Evolutionary conservation across 2,113 vertebrate genomes (phyloP).

Genomic region (Lagenorhynchus albirostris): DNA sequence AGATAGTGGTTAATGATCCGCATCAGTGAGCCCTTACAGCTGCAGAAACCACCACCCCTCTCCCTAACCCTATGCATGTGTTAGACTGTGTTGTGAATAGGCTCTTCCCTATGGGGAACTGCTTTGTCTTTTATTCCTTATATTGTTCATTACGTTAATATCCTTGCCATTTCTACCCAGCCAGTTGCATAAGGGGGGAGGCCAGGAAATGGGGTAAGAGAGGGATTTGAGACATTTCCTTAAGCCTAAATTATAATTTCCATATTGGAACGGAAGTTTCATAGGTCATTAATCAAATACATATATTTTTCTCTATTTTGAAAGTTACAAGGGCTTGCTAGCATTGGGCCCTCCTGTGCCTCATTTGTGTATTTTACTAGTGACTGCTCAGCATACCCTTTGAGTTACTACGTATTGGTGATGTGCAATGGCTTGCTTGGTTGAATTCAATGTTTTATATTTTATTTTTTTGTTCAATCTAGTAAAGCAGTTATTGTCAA

Average conservation of each 20-base stretch:
- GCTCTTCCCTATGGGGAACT: neutral
- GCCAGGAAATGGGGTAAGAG: neutral
- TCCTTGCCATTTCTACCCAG: neutral
- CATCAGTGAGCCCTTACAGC: neutral
- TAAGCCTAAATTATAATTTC: constrained; percentile 17
- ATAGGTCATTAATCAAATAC: constrained; percentile 31
- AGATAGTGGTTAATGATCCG: neutral
- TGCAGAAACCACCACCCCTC: neutral
- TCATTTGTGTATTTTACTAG: constrained; percentile 17
- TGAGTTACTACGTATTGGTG: neutral
- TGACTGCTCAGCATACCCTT: neutral
- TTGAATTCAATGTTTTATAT: constrained; percentile 9
- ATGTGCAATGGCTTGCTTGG: neutral
- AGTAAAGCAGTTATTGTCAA: neutral
- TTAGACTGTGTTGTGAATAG: neutral
- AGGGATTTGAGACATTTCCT: neutral
- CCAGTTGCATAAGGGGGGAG: neutral
- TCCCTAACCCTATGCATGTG: neutral
- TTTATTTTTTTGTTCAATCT: constrained; percentile 39
- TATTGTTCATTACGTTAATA: constrained; percentile 20
- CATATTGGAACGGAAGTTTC: neutral
- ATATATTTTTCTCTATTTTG: neutral
- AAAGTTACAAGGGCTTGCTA: neutral
- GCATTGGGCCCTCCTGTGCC: neutral
- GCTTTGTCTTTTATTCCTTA: constrained; percentile 11